A percentile compares a stretch with the other conserved stretches of the same genome.
These are phyloP conservation scores for Anagrus nilaparvatae DNA, from an alignment of 1,140 invertebrate genomes.

Conservation along the genomic window DNA sequence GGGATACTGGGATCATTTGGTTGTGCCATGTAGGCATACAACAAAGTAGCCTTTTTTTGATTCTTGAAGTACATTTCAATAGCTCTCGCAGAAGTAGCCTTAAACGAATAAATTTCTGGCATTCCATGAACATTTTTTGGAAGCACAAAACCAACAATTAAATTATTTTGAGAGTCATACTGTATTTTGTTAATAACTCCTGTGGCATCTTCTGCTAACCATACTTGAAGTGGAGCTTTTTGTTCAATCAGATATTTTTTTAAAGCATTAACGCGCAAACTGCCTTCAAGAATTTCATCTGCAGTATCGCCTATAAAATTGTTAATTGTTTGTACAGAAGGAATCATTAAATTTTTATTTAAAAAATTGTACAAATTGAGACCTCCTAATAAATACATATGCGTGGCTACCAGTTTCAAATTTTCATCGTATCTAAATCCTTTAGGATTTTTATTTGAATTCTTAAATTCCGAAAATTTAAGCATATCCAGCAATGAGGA, in stretches of 20 bases:
- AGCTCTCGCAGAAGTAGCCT: constrained; percentile 13
- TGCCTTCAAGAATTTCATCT: constrained; percentile 8
- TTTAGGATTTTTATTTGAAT: too few species aligned
- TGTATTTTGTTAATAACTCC: constrained; percentile 13
- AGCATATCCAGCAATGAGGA: too few species aligned
- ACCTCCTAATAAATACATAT: constrained; percentile 10
- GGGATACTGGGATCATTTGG: constrained; percentile 2
- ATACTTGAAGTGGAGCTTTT: constrained; percentile 11
- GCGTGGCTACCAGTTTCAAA: too few species aligned
- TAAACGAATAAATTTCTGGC: constrained; percentile 10
- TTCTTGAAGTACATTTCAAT: constrained; percentile 14
- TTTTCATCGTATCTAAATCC: too few species aligned
- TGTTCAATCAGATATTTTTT: constrained; percentile 13
- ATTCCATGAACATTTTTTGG: constrained; percentile 13
- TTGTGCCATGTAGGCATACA: constrained; percentile 17
- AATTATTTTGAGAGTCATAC: constrained; percentile 16
- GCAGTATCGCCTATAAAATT: constrained; percentile 1
- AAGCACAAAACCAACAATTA: constrained; percentile 19
- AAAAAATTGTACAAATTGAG: constrained; percentile 3
- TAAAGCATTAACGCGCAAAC: constrained; percentile 5
- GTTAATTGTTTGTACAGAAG: neutral
- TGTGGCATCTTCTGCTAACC: constrained; percentile 16
- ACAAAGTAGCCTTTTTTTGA: constrained; percentile 9
- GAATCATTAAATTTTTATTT: constrained; percentile 4
- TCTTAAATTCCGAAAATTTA: too few species aligned